phyloP scores from a whole-genome alignment of 2,888 invertebrate genomes.

The Drosophila cracens region DNA sequence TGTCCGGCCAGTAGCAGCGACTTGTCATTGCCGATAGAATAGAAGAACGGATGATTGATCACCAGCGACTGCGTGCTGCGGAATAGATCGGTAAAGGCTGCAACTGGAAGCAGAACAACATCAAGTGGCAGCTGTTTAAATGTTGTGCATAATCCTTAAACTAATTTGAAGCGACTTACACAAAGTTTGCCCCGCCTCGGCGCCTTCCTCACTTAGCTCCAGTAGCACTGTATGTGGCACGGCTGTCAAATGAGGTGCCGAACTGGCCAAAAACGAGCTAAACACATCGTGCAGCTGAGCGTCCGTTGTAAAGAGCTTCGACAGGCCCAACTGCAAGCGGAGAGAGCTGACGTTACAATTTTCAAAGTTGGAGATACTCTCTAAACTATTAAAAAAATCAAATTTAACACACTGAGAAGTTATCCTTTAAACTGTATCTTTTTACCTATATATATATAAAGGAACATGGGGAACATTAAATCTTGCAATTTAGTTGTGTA shows the following conservation, averaged over 20 bases:
- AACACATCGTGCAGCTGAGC: conserved; percentile 60
- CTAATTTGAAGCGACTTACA: conserved; percentile 48
- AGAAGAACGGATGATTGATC: conserved; percentile 79
- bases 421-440: neutral
- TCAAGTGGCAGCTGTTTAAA: conserved; percentile 39
- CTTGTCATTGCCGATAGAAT: conserved; percentile 61
- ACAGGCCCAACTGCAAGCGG: conserved; percentile 56
- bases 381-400: neutral
- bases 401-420: neutral
- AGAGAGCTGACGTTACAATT: neutral
- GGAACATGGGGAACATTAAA: neutral
- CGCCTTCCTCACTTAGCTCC: conserved; percentile 59
- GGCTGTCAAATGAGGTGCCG: conserved; percentile 63
- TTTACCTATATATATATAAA: neutral
- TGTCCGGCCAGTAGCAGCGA: conserved; percentile 68
- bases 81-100: conserved; percentile 67
- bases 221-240: conserved; percentile 60
- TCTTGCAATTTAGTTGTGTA: neutral
- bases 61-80: conserved; percentile 61
- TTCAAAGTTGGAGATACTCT: neutral
- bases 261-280: conserved; percentile 58
- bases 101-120: conserved; percentile 21
- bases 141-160: neutral
- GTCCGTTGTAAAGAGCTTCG: conserved; percentile 54
- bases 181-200: conserved; percentile 39